Conservation (phyloP, 2,113 vertebrate species). For the Nibea coibor region DNA sequence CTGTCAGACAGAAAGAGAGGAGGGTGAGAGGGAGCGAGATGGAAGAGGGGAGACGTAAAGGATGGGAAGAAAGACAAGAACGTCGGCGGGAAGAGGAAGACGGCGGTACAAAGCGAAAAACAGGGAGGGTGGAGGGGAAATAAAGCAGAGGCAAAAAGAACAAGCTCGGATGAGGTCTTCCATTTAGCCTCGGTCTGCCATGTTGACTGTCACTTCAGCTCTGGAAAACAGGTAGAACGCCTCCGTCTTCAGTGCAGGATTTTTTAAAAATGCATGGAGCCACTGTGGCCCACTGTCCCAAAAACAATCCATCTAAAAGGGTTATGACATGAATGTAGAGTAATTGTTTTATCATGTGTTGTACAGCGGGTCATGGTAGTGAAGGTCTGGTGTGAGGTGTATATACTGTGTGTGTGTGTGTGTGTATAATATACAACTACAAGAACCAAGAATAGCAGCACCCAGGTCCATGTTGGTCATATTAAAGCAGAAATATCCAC, state of each 20-base stretch:
- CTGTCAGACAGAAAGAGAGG: constrained; percentile 71
- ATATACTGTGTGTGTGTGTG: too few relatives aligned
- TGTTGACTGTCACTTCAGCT: constrained; percentile 58
- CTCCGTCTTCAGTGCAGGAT: constrained; percentile 30
- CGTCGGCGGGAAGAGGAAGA: constrained; percentile 46
- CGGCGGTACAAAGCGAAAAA: constrained; percentile 35
- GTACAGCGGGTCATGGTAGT: background rate
- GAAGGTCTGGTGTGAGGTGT: background rate
- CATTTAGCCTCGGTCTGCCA: constrained; percentile 41
- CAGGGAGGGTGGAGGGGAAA: constrained; percentile 18
- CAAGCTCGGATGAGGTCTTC: constrained; percentile 28
- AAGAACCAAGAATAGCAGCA: background rate
- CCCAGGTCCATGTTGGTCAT: background rate
- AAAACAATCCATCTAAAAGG: constrained; percentile 24
- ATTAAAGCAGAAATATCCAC: background rate
- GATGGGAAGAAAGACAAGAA: constrained; percentile 57
- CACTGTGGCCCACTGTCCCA: constrained; percentile 9
- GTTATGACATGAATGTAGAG: constrained; percentile 7
- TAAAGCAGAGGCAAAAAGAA: constrained; percentile 18
- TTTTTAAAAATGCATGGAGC: constrained; percentile 65
- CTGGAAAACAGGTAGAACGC: constrained; percentile 41
- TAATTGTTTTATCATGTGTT: constrained; percentile 38
- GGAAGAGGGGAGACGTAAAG: constrained; percentile 48
- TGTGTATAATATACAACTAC: too few relatives aligned
- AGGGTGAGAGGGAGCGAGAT: constrained; percentile 41